Base-by-base conservation (phyloP, 2,888 invertebrate species). In the Aleiodes leptofemur region DNA sequence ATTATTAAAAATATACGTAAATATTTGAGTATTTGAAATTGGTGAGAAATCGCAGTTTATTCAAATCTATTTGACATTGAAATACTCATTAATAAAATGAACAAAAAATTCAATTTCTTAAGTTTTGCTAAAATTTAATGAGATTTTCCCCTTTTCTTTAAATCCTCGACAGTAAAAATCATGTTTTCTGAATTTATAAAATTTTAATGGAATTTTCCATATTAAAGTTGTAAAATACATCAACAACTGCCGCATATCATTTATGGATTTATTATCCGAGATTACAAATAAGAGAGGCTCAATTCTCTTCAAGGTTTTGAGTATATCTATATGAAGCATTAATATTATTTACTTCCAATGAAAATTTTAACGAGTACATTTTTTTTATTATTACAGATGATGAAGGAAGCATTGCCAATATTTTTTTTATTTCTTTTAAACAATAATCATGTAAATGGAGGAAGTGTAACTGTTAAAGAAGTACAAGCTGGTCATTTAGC, bases 401-500 rank as follows among this genome's bases (percentile, higher is more conserved):
- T 69, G 70, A 76, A 78, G 74, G 76, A 66, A 69, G n/a, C 43
- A n/a, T 77, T 79, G 43, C 51, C 82, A 76, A 70, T 83, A 56
- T 56, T 85, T 16, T 83, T 76, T 73, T 80, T 83, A 61, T 79
- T 78, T 31, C 51, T 85, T 13, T 76, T 83, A 70, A 50, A 82
- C 55, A 64, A 75, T 29, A 74, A 76, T 76, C 79, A 72, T 72
- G 78, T 50, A 29, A 51, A 23, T 51, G 73, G 51, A 57, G 72
- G 69, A 78, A 77, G 48, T 29, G 79, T 86, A 76, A 83, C 84
- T 75, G 88, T 90, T 68, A 83, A 85, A 68, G 92, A 93, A 89
- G 93, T 93, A 56, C 86, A 90, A 72, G 91, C 91, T 61, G 94
- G 94, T 61, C 90, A 91, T 69, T 92, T 91, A 72, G 93, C 92